Percentiles rank a stretch among this genome's conserved stretches.
Evolutionary conservation across 92 coral and sea anemone genomes (phyloP).

Genomic region (Porites cylindrica): DNA sequence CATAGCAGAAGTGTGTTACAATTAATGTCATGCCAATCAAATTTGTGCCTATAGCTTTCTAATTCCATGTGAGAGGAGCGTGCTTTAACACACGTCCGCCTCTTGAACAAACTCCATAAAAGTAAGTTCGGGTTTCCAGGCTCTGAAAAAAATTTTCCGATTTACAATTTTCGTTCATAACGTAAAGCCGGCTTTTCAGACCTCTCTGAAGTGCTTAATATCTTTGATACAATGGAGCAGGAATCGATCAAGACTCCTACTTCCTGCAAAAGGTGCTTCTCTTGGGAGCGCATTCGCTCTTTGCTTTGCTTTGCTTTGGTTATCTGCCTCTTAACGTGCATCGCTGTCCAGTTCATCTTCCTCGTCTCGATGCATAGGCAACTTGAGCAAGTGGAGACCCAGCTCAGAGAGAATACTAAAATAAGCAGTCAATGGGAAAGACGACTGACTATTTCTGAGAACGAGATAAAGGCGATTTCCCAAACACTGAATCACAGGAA

Average conservation of each 20-base stretch:
- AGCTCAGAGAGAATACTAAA: neutral
- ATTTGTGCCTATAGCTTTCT: too few relatives aligned
- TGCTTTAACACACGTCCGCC: too few relatives aligned
- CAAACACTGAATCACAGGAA: neutral
- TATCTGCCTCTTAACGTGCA: neutral
- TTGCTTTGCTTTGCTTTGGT: neutral
- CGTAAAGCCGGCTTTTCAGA: too few relatives aligned
- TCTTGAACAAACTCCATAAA: too few relatives aligned
- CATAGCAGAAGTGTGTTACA: too few relatives aligned
- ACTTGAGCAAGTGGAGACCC: neutral
- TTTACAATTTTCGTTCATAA: too few relatives aligned
- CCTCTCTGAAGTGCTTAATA: too few relatives aligned
- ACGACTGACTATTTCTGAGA: neutral
- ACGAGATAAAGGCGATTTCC: neutral
- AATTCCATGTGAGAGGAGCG: too few relatives aligned
- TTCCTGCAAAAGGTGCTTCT: neutral
- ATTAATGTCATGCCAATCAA: too few relatives aligned
- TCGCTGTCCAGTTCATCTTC: neutral
- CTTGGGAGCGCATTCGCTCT: neutral
- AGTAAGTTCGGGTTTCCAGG: too few relatives aligned
- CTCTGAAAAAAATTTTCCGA: too few relatives aligned
- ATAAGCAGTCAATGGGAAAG: neutral
- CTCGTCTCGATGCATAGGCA: slow-evolving; percentile 8
- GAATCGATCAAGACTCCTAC: neutral
- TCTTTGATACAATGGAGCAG: slow-evolving; percentile 8